Evolutionary conservation across 2,888 invertebrate genomes (phyloP).

Genomic region (Melanostoma scalare): DNA sequence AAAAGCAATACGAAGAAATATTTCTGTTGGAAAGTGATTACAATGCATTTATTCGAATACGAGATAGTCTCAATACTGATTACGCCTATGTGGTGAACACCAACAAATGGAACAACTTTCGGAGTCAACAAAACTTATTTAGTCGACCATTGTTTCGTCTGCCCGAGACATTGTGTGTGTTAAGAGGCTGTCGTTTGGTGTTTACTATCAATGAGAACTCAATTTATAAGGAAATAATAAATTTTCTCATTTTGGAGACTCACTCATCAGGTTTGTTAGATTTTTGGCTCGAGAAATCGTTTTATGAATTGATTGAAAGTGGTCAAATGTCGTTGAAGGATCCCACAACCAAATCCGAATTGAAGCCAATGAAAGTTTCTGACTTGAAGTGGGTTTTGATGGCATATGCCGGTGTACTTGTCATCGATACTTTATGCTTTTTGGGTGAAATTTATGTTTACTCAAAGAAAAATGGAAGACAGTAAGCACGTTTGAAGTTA

Average conservation of each 20-base stretch:
- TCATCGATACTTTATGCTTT: too few relatives aligned
- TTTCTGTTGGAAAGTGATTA: conserved; percentile 74
- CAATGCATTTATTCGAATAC: conserved; percentile 67
- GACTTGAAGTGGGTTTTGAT: too few relatives aligned
- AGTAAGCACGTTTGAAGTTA: too few relatives aligned
- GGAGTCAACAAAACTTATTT: conserved; percentile 77
- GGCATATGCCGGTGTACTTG: too few relatives aligned
- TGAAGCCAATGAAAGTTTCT: conserved; percentile 74
- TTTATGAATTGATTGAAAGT: conserved; percentile 75
- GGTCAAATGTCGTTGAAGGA: conserved; percentile 74
- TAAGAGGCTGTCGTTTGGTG: conserved; percentile 74
- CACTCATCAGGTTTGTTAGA: conserved; percentile 73
- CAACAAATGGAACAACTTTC: conserved; percentile 76
- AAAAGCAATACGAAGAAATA: conserved; percentile 74
- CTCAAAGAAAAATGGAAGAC: too few relatives aligned
- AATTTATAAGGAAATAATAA: conserved; percentile 74
- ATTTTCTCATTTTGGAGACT: conserved; percentile 75
- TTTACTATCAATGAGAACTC: conserved; percentile 78
- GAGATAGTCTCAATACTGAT: conserved; percentile 75
- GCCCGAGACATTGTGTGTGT: conserved; percentile 76
- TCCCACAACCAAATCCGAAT: conserved; percentile 74
- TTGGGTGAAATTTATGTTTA: too few relatives aligned
- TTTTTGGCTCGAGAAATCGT: conserved; percentile 75
- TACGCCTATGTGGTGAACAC: conserved; percentile 76
- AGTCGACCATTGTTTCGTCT: conserved; percentile 75